Percentiles rank a stretch among this genome's conserved stretches.
phyloP scores from a whole-genome alignment of 2,797 vertebrate species.

The Gymnocypris eckloni region DNA sequence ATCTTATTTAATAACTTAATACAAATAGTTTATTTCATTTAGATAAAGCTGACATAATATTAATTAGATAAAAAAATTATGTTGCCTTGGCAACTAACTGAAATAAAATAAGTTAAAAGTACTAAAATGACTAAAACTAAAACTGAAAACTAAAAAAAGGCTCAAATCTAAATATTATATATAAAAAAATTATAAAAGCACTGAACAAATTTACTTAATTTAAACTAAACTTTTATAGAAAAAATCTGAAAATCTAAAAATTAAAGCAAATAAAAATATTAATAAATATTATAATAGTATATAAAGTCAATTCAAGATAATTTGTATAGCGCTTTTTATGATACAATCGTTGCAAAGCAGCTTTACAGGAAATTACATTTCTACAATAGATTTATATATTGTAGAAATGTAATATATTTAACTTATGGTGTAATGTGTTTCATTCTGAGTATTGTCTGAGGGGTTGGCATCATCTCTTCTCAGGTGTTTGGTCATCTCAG shows the following conservation, averaged over 20 bases:
- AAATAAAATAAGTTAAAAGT: not conserved
- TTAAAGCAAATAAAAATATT: not conserved
- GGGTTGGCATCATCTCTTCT: too few species aligned
- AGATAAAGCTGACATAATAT: too few species aligned
- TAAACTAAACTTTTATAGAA: not conserved
- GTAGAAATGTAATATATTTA: too few species aligned
- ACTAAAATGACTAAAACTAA: not conserved
- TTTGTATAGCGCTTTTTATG: too few species aligned
- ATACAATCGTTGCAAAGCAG: too few species aligned
- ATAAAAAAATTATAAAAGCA: not conserved
- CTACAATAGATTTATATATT: too few species aligned
- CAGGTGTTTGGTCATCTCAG: too few species aligned
- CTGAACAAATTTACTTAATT: not conserved
- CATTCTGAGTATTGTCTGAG: too few species aligned
- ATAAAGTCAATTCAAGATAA: not conserved
- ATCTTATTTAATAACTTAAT: too few species aligned
- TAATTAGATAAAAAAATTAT: not conserved
- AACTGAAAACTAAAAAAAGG: not conserved
- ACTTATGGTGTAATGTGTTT: too few species aligned
- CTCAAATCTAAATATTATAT: not conserved
- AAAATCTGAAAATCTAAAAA: not conserved
- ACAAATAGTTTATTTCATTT: too few species aligned
- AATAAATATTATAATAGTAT: not conserved
- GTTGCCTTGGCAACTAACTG: not conserved
- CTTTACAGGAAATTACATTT: too few species aligned